Base-by-base conservation (phyloP, 2,888 invertebrate species). In the Philereme transversata region DNA sequence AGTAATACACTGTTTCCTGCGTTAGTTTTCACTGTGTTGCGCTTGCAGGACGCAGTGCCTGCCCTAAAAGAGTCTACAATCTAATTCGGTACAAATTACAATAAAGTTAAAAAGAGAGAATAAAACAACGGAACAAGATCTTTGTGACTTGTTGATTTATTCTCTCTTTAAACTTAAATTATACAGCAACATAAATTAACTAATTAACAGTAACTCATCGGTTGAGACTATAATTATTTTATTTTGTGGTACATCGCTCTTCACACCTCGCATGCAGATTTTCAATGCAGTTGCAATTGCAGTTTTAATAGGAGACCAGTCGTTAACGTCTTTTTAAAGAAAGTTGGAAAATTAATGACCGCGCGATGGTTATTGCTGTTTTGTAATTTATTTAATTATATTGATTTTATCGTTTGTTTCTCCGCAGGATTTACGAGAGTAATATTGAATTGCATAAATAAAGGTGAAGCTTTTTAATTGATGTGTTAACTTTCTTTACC, bases 311-410 rank as follows among this genome's bases (percentile, higher is more conserved):
- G 71, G 68, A 71, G 71, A 74, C 75, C 75, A 75, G 73, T 75
- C 72, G 75, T 79, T 73, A 77, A 74, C 54, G 70, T 64, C 63
- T 65, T 65, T 73, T 65, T 64, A 65, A 64, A 70, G 75, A 79
- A 80, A 81, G 75, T 74, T 57, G 64, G 64, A 61, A 72, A 77
- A 80, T 77, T 72, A 77, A 77, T 75, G 74, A 70, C 22, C 62
- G 51, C 65, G 64, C 63, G 57, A 65, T 65, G 66, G 72, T 75
- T 65, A 67, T 69, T 64, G 65, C 62, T 60, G 58, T 62, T 65
- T 62, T 63, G 64, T 60, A 57, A 69, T 72, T 57, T 41, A 64
- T 60, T 64, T 64, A 60, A 62, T 63, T 65, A 59, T 61, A 65
- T 59, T 57, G 47, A 62, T 67, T 65, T 64, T 65, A 65, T 57